Evolutionary conservation across 2,113 vertebrate genomes (phyloP), one percentile per base, ranked within the genome.

Genomic region (Cepphus grylle): DNA sequence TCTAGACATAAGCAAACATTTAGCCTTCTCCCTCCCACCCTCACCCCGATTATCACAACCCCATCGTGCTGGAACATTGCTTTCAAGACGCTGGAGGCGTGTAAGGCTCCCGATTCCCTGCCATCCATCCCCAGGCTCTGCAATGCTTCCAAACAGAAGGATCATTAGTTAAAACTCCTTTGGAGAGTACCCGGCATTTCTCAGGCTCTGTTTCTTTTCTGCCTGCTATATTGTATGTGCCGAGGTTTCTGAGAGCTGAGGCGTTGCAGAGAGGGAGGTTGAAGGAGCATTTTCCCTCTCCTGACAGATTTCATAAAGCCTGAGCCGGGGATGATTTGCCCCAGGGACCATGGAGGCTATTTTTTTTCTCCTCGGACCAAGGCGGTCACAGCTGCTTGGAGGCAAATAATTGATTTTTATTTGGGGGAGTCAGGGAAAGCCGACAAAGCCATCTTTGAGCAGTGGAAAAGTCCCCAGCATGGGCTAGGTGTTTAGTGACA

Each of bases 141-240:
- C 9, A 22, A 25, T 4, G 40, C 56, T 76, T 87, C 70, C 63
- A 52, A 36, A 73, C 29, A 71, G 77, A 38, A 63, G 90, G 80
- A 47, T 83, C 65, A 40, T 78, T 22, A 76, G 40, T 84, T 87
- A 85, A 87, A 92, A 36, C 71, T 38, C 59, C 49, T 81, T 70
- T 23, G 43, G 80, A 88, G 42, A 91, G 55, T 70, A 89, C 77
- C 32, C 8, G 6, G 77, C 61, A 32, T 56, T 93, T 91, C 87
- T 53, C 67, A n/a, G 38, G 92, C 45, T 96, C 93, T 90, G 87
- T 74, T 96, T 93, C 92, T 91, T 90, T 82, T 90, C 93, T 81
- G 86, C 71, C 49, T 53, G 76, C 45, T 84, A 0, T 58, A n/a
- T 42, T 19, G 7, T 25, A 47, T 12, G 49, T 72, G 61, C 62